Conservation (phyloP, 1,140 invertebrate genomes). For the Portunus trituberculatus region DNA sequence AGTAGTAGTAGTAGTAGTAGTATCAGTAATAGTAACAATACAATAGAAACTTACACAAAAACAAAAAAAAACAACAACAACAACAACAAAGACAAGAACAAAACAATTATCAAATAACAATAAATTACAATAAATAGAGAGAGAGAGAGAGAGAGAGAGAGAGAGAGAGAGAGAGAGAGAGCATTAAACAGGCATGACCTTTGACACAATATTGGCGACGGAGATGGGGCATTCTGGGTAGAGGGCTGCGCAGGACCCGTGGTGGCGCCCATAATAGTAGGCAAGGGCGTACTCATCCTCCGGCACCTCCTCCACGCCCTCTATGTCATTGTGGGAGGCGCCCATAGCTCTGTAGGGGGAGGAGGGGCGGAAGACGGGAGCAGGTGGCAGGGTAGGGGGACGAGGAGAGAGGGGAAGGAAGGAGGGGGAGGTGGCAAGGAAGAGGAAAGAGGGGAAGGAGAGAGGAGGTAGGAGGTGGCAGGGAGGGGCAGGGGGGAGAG, state of each 20-base stretch:
- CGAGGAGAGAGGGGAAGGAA: not conserved
- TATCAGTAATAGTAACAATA: not conserved
- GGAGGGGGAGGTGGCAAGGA: not conserved
- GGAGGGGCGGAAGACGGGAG: not conserved
- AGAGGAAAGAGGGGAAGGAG: not conserved
- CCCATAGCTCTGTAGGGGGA: not conserved
- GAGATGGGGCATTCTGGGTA: slow-evolving; percentile 59
- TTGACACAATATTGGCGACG: slow-evolving; percentile 49
- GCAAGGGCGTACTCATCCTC: slow-evolving; percentile 53
- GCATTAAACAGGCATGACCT: not conserved
- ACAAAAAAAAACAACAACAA: not conserved
- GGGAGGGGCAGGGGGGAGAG: not conserved
- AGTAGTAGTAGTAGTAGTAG: slow-evolving; percentile 28
- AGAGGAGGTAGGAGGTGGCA: not conserved
- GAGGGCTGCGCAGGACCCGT: slow-evolving; percentile 52
- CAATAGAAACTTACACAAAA: not conserved
- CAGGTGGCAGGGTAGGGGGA: not conserved
- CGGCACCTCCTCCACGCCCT: not conserved
- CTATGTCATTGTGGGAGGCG: not conserved
- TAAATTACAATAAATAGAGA: not conserved
- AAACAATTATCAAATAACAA: too few species aligned
- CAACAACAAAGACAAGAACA: not conserved
- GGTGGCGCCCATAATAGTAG: slow-evolving; percentile 56
- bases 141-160: not conserved
- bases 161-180: not conserved